Evolutionary conservation across 2,888 invertebrate genomes (phyloP), one percentile per base, ranked within the genome.

Genomic region (Cancer borealis): DNA sequence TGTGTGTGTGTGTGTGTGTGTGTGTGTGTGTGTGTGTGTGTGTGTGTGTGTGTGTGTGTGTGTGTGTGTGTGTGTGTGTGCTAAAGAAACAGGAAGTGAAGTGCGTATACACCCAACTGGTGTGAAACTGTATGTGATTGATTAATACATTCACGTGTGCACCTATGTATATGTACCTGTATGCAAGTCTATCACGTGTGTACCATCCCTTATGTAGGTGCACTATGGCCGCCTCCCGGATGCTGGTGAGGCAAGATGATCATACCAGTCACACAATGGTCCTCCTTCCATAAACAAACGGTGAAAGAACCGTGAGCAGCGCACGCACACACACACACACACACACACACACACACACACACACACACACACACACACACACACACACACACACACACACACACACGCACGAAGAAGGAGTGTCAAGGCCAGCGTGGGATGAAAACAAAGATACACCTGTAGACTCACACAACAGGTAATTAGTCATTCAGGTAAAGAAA

Each of bases 111-210:
- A 21, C 12, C 6, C n/a, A 14, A n/a, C 17, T 88, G 49, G 2
- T 4, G 6, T 39, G 5, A 45, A 46, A 88, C 21, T 4, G 46
- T 30, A 88, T 30, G 10, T 88, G 46, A 26, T 47, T 47, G 49
- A 14, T 47, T 14, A 17, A 79, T 92, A 46, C 30, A 45, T 39
- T 14, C 26, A 79, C 26, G 73, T 79, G 54, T 92, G 45, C 17
- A 79, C 54, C 39, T 92, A 45, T 92, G 73, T 92, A 73, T 73
- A n/a, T 91, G 79, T 79, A 45, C 45, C 26, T 79, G 45, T 73
- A 73, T 73, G 66, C 6, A 73, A 39, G 45, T 92, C 39, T 73
- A 21, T 92, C 49, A 39, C 54, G 39, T 73, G 26, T 73, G 45
- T 26, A 92, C 39, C 45, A 73, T 92, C 79, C 12, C 79, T 1